Evolutionary conservation across 2,888 invertebrate species (phyloP).

Genomic region (Lissocephala sabroskyi): DNA sequence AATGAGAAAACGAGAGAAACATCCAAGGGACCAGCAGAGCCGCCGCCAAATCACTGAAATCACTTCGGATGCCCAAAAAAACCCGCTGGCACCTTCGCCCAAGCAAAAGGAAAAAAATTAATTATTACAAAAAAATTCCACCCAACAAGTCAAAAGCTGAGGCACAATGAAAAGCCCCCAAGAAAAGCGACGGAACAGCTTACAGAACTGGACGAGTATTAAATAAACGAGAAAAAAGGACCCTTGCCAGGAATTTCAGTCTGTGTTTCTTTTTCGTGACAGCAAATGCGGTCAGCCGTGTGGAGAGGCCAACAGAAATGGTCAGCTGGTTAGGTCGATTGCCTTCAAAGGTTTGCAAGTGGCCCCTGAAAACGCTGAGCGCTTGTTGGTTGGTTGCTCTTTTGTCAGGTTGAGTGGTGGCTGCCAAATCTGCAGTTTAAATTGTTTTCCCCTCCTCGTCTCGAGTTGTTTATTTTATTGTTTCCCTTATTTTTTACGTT

Average conservation of each 20-base stretch:
- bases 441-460: not conserved
- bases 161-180: constrained; percentile 54
- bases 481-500: constrained; percentile 1
- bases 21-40: constrained; percentile 39
- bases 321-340: no score
- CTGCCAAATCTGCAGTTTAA: not conserved
- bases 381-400: constrained; percentile 35
- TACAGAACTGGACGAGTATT: not conserved
- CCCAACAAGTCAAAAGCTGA: constrained; percentile 51
- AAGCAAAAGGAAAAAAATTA: constrained; percentile 42
- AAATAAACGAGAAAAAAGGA: constrained; percentile 9
- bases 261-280: no score
- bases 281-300: constrained; percentile 50
- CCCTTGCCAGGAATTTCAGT: no score
- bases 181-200: constrained; percentile 21
- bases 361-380: constrained; percentile 25
- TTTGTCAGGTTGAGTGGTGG: constrained; percentile 38
- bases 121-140: constrained; percentile 56
- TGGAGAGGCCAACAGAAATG: constrained; percentile 6
- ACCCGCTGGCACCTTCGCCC: constrained; percentile 7
- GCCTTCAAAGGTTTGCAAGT: no score
- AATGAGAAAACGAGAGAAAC: constrained; percentile 13
- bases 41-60: constrained; percentile 28
- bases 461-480: constrained; percentile 1
- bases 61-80: constrained; percentile 40